Evolutionary conservation across 1,140 invertebrate species (phyloP).

Genomic region (Dryas iulia): DNA sequence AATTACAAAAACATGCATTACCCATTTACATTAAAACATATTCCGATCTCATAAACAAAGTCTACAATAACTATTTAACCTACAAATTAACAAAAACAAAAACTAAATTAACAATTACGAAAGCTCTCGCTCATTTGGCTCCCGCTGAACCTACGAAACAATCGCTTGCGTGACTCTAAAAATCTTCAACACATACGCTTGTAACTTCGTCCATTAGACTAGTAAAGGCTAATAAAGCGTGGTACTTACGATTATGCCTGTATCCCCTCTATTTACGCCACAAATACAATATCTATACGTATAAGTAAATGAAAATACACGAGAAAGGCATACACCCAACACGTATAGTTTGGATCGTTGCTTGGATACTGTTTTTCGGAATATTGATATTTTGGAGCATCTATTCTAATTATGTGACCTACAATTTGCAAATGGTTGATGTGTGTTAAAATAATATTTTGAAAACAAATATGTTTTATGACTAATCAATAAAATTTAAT

Average conservation of each 20-base stretch:
- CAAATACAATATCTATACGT: slow-evolving; percentile 23
- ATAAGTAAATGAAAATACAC: slow-evolving; percentile 24
- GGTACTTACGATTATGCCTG: slow-evolving; percentile 30
- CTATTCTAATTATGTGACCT: not conserved
- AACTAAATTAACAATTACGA: not conserved
- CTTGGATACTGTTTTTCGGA: slow-evolving; percentile 23
- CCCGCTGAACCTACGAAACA: not conserved
- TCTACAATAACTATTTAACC: no score
- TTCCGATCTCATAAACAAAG: no score
- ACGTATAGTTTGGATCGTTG: slow-evolving; percentile 30
- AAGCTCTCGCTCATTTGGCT: not conserved
- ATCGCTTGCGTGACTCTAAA: not conserved
- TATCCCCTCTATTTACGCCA: slow-evolving; percentile 27
- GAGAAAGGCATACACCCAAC: slow-evolving; percentile 1
- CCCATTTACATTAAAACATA: no score
- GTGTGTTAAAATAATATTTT: no score
- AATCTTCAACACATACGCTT: not conserved
- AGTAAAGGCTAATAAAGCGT: slow-evolving; percentile 6
- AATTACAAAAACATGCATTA: no score
- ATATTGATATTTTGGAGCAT: slow-evolving; percentile 18
- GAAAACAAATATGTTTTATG: no score
- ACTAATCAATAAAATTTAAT: no score
- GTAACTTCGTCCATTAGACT: not conserved
- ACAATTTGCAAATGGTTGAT: not conserved
- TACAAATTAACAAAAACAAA: no score